phyloP scores from a whole-genome alignment of 2,888 invertebrate genomes.

The Augochlorella aurata region DNA sequence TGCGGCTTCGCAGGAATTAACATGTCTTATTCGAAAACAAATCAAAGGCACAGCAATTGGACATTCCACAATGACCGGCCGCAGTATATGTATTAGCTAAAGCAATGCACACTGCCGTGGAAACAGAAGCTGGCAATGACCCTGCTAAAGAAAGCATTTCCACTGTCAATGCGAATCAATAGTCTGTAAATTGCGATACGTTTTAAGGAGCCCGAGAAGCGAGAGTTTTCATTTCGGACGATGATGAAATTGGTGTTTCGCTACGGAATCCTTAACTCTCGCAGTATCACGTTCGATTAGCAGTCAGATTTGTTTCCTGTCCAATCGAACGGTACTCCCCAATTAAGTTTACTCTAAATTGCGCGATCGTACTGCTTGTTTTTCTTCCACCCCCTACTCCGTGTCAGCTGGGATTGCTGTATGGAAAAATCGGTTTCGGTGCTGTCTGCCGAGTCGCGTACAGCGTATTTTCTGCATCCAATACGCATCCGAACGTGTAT shows the following conservation, averaged over 20 bases:
- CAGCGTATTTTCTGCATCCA: constrained; percentile 38
- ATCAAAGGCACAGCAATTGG: no score
- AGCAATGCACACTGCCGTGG: no score
- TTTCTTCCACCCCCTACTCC: constrained; percentile 43
- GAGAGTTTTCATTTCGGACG: not conserved
- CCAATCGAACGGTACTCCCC: constrained; percentile 75
- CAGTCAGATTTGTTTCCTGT: constrained; percentile 45
- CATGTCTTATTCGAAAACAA: no score
- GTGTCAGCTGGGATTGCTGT: constrained; percentile 18
- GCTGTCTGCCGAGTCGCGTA: constrained; percentile 11
- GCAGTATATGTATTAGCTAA: no score
- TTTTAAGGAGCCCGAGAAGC: not conserved
- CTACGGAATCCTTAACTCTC: constrained; percentile 29
- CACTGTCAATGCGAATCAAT: not conserved
- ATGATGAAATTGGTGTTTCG: constrained; percentile 14
- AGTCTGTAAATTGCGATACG: not conserved
- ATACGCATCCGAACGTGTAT: constrained; percentile 19
- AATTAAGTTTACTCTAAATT: constrained; percentile 80
- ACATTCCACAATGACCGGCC: no score
- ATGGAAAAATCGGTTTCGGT: constrained; percentile 37
- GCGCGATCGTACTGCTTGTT: constrained; percentile 66
- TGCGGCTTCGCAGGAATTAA: no score
- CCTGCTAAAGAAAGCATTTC: not conserved
- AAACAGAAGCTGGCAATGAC: no score
- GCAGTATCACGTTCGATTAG: constrained; percentile 46